Evolutionary conservation across 2,888 invertebrate species (phyloP).

Genomic region (Colostygia pectinataria): DNA sequence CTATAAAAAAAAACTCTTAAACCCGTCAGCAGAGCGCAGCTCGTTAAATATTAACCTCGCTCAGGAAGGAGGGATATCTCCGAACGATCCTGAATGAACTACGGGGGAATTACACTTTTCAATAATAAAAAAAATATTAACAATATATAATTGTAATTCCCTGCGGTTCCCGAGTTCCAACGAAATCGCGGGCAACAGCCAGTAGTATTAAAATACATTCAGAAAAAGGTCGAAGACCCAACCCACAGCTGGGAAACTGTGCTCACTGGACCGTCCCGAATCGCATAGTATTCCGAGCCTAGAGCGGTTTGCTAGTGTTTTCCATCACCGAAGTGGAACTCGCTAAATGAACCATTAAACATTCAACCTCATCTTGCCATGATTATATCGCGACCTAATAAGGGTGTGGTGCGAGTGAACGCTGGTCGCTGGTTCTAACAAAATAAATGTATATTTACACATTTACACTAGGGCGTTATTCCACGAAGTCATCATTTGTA

Average conservation of each 20-base stretch:
- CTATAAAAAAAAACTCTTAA: conserved; percentile 3
- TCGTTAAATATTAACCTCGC: conserved; percentile 18
- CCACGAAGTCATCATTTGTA: too few species aligned
- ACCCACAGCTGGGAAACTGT: too few species aligned
- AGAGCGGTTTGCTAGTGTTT: conserved; percentile 7
- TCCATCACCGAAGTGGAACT: conserved; percentile 7
- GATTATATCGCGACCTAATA: conserved; percentile 13
- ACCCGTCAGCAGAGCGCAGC: conserved; percentile 7
- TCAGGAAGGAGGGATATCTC: neutral
- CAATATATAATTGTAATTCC: too few species aligned
- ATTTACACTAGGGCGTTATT: too few species aligned
- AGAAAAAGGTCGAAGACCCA: too few species aligned
- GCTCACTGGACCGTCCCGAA: too few species aligned
- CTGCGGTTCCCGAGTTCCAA: too few species aligned
- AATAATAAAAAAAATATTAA: neutral
- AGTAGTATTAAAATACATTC: too few species aligned
- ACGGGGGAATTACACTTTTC: neutral
- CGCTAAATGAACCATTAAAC: conserved; percentile 21
- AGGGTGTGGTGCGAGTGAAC: conserved; percentile 7
- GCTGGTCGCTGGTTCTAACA: neutral
- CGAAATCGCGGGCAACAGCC: too few species aligned
- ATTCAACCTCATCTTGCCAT: conserved; percentile 21
- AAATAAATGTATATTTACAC: too few species aligned
- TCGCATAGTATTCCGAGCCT: too few species aligned
- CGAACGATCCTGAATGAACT: neutral